Evolutionary conservation across 2,888 invertebrate genomes (phyloP).

Genomic region (Lasioglossum oenotherae): DNA sequence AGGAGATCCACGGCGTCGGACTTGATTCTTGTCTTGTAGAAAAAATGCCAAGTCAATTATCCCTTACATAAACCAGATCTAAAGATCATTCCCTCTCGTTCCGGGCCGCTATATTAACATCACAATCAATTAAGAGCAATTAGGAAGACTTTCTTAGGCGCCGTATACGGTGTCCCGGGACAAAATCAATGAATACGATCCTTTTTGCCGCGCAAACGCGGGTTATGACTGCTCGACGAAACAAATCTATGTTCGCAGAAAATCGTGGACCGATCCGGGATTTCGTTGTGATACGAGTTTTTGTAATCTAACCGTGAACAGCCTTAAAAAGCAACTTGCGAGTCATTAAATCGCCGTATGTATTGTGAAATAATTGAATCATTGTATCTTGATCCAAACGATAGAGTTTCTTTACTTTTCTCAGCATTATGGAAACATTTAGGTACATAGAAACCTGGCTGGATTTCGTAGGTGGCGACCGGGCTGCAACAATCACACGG

Average conservation of each 20-base stretch:
- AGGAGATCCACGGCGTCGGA: conserved; percentile 2
- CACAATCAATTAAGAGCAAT: conserved; percentile 10
- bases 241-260: background rate
- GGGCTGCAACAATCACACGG: background rate
- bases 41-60: background rate
- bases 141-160: background rate
- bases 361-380: background rate
- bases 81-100: conserved; percentile 2
- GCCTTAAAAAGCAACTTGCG: background rate
- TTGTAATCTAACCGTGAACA: background rate
- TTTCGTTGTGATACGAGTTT: background rate
- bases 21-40: background rate
- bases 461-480: background rate
- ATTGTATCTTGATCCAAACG: too few relatives aligned
- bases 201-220: background rate
- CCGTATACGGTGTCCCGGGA: background rate
- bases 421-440: background rate
- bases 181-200: background rate
- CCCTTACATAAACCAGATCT: conserved; percentile 15
- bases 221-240: background rate
- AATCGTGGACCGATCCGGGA: background rate
- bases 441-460: background rate
- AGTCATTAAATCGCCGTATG: background rate
- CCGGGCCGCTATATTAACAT: background rate
- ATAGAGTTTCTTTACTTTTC: background rate